Evolutionary conservation across 2,797 vertebrate species (phyloP).

Genomic region (Garrulus glandarius): DNA sequence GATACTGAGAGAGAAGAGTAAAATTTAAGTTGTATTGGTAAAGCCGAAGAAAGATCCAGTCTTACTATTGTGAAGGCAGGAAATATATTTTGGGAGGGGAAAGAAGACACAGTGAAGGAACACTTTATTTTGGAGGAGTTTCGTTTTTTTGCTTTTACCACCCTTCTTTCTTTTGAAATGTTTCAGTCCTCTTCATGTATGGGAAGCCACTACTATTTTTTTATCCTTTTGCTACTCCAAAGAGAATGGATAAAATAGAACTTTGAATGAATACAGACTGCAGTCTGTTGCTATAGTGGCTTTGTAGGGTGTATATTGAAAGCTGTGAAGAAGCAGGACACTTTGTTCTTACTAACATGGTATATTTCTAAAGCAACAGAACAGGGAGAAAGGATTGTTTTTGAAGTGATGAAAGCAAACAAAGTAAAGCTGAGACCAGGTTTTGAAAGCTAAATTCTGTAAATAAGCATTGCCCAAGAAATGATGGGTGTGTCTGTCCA

Average conservation of each 20-base stretch:
- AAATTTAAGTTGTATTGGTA: not conserved
- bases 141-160: not conserved
- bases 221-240: not conserved
- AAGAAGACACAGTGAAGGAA: not conserved
- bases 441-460: slow-evolving; percentile 1
- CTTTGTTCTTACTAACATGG: not conserved
- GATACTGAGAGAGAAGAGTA: not conserved
- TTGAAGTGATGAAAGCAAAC: slow-evolving; percentile 11
- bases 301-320: slow-evolving; percentile 3
- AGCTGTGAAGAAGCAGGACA: not conserved
- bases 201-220: not conserved
- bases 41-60: not conserved
- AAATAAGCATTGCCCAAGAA: not conserved
- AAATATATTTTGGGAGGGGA: not conserved
- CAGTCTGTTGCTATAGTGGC: not conserved
- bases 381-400: not conserved
- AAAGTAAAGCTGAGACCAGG: not conserved
- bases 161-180: not conserved
- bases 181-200: not conserved
- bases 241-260: not conserved
- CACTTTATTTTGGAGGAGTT: not conserved
- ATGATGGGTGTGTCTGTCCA: not conserved
- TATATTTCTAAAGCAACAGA: slow-evolving; percentile 22
- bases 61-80: not conserved
- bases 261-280: not conserved